Percentiles rank a stretch among this genome's conserved stretches.
These are phyloP conservation scores for Chymomyza procnemis DNA, from an alignment of 2,888 invertebrate genomes.

Conservation along the genomic window DNA sequence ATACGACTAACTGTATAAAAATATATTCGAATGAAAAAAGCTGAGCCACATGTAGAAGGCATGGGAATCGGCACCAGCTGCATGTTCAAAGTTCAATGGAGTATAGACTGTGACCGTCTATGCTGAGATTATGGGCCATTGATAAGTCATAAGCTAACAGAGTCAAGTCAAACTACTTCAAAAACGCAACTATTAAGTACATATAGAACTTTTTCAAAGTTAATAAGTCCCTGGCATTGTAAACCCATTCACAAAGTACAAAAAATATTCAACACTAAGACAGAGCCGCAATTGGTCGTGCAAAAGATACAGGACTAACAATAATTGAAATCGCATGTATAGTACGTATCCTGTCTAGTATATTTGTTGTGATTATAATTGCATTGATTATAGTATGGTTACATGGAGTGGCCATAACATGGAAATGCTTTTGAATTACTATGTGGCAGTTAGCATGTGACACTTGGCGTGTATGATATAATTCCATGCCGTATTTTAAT, in stretches of 20 bases:
- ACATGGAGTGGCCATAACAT: not conserved
- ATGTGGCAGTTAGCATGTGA: not conserved
- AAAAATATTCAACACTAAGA: not conserved
- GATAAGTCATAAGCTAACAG: conserved; percentile 39
- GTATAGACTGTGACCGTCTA: conserved; percentile 46
- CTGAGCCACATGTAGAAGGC: not conserved
- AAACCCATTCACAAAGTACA: not conserved
- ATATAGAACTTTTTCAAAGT: conserved; percentile 61
- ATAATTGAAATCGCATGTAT: not conserved
- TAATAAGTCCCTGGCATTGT: conserved; percentile 29
- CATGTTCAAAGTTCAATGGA: conserved; percentile 61
- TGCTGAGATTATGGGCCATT: conserved; percentile 44
- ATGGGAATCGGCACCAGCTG: conserved; percentile 8
- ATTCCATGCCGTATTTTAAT: conserved; percentile 15
- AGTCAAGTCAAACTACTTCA: conserved; percentile 12
- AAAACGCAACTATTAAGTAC: conserved; percentile 54
- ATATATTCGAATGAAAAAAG: not conserved
- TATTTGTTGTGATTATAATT: not conserved
- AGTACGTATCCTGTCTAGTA: not conserved
- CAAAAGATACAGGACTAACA: not conserved
- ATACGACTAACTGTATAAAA: not conserved
- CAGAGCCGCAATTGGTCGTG: too few species aligned
- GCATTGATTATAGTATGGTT: not conserved
- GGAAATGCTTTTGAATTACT: not conserved
- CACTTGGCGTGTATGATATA: not conserved